Evolutionary conservation across 1,140 invertebrate genomes (phyloP), one percentile per base, ranked within the genome.

Genomic region (Listronotus oregonensis): DNA sequence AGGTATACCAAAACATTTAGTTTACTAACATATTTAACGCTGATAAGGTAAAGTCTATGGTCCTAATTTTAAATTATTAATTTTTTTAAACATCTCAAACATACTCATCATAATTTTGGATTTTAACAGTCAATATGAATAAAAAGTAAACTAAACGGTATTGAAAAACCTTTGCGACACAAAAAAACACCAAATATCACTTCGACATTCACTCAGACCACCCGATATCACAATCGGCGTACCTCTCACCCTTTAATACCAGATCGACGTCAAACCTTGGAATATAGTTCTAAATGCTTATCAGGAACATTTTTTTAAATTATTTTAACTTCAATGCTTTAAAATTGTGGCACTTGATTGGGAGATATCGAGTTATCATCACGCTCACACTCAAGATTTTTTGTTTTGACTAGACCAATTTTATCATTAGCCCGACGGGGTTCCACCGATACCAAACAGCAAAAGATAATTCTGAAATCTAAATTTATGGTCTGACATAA

Each of bases 231-330:
- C 74, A 75, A 73, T 67, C 70, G 68, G 62, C 68, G 66, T 64
- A 51, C 68, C 66, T 67, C 68, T 76, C 64, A 59, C 75, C 75
- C 75, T 75, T 75, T 75, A 75, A 74, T 76, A 76, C 73, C 75
- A 75, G 60, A 75, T 66, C 50, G 12, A 46, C 64, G 37, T 66
- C 54, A 58, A 58, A 69, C 64, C 61, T 57, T 68, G 64, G 54
- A 72, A 73, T 65, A 64, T 52, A 62, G 37, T 68, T 50, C 52
- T 75, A 75, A 77, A 75, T 77, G 75, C 75, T 75, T 75, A 60
- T 71, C 69, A 78, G 75, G 75, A 78, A 78, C 74, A 75, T 76
- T 71, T 72, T 63, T 74, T 67, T 58, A 64, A 72, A 71, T 65
- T 67, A 34, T 42, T 18, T 52, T 37, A 55, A n/a, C 1, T 55